phyloP scores from a whole-genome alignment of 2,797 vertebrate genomes.

The Pelodytes ibericus region DNA sequence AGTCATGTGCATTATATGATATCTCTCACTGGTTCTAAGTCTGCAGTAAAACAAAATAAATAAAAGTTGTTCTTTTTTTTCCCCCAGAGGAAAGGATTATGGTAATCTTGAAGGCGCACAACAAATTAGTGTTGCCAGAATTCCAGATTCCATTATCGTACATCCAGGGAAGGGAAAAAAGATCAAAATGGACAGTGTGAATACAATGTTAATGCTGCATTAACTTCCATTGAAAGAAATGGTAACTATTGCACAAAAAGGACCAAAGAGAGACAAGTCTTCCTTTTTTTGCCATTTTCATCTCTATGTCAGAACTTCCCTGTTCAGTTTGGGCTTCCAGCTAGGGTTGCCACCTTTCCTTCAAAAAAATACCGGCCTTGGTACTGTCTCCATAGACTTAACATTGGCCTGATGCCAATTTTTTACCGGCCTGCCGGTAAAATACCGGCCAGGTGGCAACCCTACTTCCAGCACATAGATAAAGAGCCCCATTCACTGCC shows the following conservation, averaged over 20 bases:
- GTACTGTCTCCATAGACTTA: too few relatives aligned
- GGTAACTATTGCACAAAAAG: neutral
- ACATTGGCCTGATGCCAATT: too few relatives aligned
- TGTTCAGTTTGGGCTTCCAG: constrained; percentile 30
- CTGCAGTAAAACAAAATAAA: neutral
- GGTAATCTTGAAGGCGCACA: neutral
- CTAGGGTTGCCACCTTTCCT: too few relatives aligned
- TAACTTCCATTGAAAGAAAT: neutral
- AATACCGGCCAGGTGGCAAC: too few relatives aligned
- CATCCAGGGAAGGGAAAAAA: neutral
- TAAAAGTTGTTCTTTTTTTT: neutral
- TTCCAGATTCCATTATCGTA: neutral
- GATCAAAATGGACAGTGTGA: neutral
- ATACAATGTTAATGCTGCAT: neutral
- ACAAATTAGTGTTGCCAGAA: neutral
- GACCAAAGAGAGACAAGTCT: constrained; percentile 46
- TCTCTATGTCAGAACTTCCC: neutral
- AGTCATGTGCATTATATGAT: neutral
- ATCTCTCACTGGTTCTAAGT: too few relatives aligned
- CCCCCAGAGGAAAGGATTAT: neutral
- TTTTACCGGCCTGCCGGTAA: too few relatives aligned
- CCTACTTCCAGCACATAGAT: constrained; percentile 23
- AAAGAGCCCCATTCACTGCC: constrained; percentile 20
- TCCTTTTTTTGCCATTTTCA: constrained; percentile 21
- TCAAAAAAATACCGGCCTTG: too few relatives aligned